These are phyloP conservation scores for Camponotus floridanus DNA, from an alignment of 1,140 invertebrate species.

Conservation along the genomic window DNA sequence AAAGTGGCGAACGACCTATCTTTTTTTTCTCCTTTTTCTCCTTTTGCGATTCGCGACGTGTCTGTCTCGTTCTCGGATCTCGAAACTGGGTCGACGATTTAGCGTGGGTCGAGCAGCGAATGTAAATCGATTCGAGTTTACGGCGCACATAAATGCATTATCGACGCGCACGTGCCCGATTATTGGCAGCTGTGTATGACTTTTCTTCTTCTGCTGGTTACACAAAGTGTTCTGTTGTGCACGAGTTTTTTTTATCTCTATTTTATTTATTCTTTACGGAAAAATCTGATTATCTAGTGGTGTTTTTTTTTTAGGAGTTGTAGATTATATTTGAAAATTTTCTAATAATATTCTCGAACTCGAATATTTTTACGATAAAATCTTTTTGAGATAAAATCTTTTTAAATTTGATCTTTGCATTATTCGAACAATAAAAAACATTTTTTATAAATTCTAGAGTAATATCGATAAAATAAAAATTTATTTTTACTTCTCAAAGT, in stretches of 20 bases:
- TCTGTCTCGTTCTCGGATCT: constrained; percentile 2
- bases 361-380: neutral
- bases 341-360: neutral
- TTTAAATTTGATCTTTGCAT: neutral
- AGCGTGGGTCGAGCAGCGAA: constrained; percentile 29
- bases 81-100: constrained; percentile 11
- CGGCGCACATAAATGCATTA: neutral
- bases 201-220: neutral
- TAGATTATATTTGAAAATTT: neutral
- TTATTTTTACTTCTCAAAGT: neutral
- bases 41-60: neutral
- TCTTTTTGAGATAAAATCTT: neutral
- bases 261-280: neutral
- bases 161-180: neutral
- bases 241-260: neutral
- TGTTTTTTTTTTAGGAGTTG: neutral
- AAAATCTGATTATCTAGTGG: neutral
- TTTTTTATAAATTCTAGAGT: neutral
- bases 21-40: constrained; percentile 11
- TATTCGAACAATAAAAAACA: neutral
- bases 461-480: neutral
- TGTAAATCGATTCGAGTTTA: constrained; percentile 20
- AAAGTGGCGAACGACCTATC: constrained; percentile 9
- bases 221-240: neutral
- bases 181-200: neutral